Conservation (phyloP, 2,888 invertebrate species). For the Lymantria monacha region DNA sequence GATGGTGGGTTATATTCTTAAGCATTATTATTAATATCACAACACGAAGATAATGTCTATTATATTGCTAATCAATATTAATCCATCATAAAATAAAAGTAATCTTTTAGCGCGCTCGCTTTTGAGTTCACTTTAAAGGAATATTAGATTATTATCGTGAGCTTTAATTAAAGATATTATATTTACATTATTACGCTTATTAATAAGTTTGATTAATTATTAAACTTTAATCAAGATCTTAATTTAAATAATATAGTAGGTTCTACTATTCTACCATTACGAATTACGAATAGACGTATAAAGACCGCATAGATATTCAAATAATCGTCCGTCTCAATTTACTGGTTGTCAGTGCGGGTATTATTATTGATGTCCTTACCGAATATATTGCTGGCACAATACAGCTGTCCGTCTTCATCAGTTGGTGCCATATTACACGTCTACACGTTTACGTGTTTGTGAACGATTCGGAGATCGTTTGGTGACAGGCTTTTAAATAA, state of each 20-base stretch:
- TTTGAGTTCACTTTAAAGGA: no score
- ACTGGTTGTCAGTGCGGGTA: neutral
- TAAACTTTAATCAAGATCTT: no score
- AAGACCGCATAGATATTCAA: neutral
- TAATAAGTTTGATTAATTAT: no score
- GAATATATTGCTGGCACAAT: neutral
- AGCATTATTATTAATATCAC: no score
- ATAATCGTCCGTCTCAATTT: neutral
- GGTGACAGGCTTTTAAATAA: neutral
- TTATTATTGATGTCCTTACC: neutral
- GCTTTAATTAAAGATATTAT: no score
- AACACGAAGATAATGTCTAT: no score
- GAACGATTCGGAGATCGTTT: neutral
- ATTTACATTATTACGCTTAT: no score
- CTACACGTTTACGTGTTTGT: neutral
- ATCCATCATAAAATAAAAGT: no score
- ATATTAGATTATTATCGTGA: no score
- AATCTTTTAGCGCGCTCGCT: no score
- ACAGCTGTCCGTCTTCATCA: neutral
- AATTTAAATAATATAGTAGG: neutral
- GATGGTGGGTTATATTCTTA: no score
- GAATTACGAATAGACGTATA: neutral
- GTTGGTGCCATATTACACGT: neutral
- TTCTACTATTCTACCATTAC: neutral
- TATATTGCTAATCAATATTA: no score